A percentile compares a stretch with the other conserved stretches of the same genome.
phyloP scores from a whole-genome alignment of 1,140 invertebrate genomes.

The Meloidogyne chitwoodi region DNA sequence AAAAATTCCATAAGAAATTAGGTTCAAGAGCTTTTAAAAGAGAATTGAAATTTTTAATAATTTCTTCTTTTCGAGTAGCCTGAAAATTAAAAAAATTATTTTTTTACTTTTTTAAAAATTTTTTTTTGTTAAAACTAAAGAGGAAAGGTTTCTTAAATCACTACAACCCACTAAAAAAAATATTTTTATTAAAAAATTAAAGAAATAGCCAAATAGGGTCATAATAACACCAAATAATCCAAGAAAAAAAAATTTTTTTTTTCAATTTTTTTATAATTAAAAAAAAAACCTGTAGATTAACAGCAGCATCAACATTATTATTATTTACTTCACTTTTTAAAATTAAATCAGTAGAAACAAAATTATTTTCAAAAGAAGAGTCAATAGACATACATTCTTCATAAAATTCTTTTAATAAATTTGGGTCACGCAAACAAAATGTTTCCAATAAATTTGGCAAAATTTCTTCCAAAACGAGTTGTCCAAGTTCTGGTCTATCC shows the following conservation, averaged over 20 bases:
- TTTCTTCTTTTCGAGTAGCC: constrained; percentile 59
- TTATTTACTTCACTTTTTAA: background rate
- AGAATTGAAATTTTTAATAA: constrained; percentile 79
- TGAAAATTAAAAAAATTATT: constrained; percentile 30
- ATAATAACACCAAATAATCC: too few species aligned
- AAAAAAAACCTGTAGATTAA: constrained; percentile 8
- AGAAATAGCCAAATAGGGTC: too few species aligned
- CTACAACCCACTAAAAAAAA: too few species aligned
- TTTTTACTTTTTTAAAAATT: too few species aligned
- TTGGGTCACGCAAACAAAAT: constrained; percentile 19
- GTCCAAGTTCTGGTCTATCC: constrained; percentile 82
- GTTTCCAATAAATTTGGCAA: constrained; percentile 77
- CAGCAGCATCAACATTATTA: background rate
- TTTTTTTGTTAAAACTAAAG: too few species aligned
- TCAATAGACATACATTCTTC: constrained; percentile 41
- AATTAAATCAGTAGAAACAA: constrained; percentile 19
- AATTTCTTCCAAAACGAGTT: constrained; percentile 77
- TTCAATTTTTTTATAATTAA: background rate
- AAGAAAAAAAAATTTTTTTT: background rate
- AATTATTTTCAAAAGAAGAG: constrained; percentile 36
- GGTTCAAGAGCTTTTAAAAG: constrained; percentile 79
- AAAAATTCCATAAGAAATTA: constrained; percentile 80
- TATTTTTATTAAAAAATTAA: too few species aligned
- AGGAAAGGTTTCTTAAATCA: too few species aligned
- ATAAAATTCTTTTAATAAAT: constrained; percentile 27